phyloP scores from a whole-genome alignment of 2,113 vertebrate species.

The Boleophthalmus pectinirostris region DNA sequence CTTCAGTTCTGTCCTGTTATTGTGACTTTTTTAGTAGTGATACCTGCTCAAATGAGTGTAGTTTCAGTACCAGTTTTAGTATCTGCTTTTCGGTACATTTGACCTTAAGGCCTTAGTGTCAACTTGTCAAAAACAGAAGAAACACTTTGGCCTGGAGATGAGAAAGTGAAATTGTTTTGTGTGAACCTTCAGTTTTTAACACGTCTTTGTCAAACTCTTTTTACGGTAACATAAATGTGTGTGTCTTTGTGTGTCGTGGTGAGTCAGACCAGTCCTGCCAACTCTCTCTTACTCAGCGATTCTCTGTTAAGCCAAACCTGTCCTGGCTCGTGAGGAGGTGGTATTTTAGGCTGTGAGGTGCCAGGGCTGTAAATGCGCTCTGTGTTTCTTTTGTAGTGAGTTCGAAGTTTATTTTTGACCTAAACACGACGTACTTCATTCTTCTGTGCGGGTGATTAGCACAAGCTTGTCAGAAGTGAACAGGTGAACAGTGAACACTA shows the following conservation, averaged over 20 bases:
- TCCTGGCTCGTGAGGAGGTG: neutral
- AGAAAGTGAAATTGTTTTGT: too few relatives aligned
- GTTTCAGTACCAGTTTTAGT: too few relatives aligned
- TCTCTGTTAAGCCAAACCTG: neutral
- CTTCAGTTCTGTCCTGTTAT: too few relatives aligned
- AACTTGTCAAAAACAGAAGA: too few relatives aligned
- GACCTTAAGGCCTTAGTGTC: too few relatives aligned
- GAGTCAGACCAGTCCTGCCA: neutral
- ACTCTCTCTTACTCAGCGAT: neutral
- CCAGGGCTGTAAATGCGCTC: constrained; percentile 15
- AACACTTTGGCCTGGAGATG: too few relatives aligned
- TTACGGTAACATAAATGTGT: neutral
- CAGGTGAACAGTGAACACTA: too few relatives aligned
- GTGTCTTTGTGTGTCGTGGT: neutral
- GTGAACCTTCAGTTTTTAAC: neutral
- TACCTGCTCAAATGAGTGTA: too few relatives aligned
- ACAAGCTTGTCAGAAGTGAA: neutral
- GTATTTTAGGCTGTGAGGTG: neutral
- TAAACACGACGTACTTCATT: neutral
- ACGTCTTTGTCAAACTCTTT: neutral
- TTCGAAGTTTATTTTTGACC: constrained; percentile 29
- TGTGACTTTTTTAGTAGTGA: too few relatives aligned
- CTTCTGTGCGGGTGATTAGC: neutral
- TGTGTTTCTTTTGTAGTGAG: neutral
- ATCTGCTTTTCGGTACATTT: too few relatives aligned